These are phyloP conservation scores for Lycaon pictus DNA, from an alignment of 2,113 vertebrate species.

Conservation along the genomic window DNA sequence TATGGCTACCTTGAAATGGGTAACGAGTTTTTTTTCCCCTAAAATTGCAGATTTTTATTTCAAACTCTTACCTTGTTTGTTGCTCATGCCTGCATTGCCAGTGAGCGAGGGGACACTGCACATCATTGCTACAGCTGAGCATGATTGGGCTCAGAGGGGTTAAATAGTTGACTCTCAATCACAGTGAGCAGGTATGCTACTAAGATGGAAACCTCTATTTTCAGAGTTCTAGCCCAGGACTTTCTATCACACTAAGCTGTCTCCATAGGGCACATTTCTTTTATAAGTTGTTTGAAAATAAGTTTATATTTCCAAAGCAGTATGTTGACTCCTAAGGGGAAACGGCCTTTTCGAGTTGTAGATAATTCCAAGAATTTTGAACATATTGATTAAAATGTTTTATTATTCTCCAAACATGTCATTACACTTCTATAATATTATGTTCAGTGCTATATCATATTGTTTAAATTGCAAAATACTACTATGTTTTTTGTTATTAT, in stretches of 20 bases:
- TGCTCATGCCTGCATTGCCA: neutral
- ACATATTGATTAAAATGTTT: slow-evolving; percentile 39
- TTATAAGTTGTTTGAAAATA: neutral
- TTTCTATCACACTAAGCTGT: neutral
- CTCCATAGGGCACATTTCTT: neutral
- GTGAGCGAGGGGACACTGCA: neutral
- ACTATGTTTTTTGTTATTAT: neutral
- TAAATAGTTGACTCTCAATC: neutral
- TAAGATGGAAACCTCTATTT: neutral
- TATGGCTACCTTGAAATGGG: neutral
- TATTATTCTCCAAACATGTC: neutral
- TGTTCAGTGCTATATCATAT: neutral
- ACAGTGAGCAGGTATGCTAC: too few relatives aligned
- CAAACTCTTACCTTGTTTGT: neutral
- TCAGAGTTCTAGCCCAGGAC: neutral
- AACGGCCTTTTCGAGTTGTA: neutral
- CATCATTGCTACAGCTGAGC: accelerated
- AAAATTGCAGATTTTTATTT: neutral
- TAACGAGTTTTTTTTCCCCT: neutral
- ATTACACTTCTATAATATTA: neutral
- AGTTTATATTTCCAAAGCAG: neutral
- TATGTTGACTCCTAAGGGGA: neutral
- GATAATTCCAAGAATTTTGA: slow-evolving; percentile 19
- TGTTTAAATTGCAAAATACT: neutral
- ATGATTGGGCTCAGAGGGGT: accelerated